Evolutionary conservation across 1,140 invertebrate genomes (phyloP).

Genomic region (Macrocentrus cingulum): DNA sequence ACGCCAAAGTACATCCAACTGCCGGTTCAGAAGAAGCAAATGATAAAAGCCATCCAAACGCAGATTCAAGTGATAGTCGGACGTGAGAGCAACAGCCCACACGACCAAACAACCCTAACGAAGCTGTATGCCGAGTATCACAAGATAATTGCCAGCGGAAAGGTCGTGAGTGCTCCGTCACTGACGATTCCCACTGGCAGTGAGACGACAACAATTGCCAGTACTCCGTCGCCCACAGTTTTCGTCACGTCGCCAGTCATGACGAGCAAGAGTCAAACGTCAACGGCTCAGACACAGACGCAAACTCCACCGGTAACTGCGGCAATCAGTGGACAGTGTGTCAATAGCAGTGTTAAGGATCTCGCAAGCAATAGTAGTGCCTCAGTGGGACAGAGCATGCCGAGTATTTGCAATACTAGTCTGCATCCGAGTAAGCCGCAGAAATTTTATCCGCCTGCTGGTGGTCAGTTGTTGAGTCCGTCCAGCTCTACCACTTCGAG

Average conservation of each 20-base stretch:
- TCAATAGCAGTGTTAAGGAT: neutral
- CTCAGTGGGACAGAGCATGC: conserved; percentile 33
- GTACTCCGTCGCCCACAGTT: conserved; percentile 37
- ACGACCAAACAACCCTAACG: conserved; percentile 54
- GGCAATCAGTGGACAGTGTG: conserved; percentile 27
- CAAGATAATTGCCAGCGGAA: conserved; percentile 61
- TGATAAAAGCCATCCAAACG: conserved; percentile 55
- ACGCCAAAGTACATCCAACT: conserved; percentile 50
- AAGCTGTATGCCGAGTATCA: conserved; percentile 61
- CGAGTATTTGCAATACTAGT: conserved; percentile 40
- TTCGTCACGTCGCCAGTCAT: conserved; percentile 31
- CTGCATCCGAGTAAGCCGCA: conserved; percentile 38
- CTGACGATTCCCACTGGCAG: conserved; percentile 27
- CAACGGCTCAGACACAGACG: conserved; percentile 52
- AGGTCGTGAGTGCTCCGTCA: conserved; percentile 49
- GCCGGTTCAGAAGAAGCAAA: conserved; percentile 50
- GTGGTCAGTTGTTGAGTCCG: conserved; percentile 49
- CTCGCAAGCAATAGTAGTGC: conserved; percentile 4
- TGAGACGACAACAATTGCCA: conserved; percentile 41
- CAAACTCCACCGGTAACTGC: conserved; percentile 35
- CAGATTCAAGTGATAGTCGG: conserved; percentile 57
- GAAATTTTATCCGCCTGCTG: conserved; percentile 42
- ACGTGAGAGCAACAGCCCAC: conserved; percentile 50
- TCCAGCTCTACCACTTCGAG: conserved; percentile 38
- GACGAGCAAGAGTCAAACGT: conserved; percentile 51